These are phyloP conservation scores for Prunella fulvescens DNA, from an alignment of 2,113 vertebrate species.

Conservation along the genomic window DNA sequence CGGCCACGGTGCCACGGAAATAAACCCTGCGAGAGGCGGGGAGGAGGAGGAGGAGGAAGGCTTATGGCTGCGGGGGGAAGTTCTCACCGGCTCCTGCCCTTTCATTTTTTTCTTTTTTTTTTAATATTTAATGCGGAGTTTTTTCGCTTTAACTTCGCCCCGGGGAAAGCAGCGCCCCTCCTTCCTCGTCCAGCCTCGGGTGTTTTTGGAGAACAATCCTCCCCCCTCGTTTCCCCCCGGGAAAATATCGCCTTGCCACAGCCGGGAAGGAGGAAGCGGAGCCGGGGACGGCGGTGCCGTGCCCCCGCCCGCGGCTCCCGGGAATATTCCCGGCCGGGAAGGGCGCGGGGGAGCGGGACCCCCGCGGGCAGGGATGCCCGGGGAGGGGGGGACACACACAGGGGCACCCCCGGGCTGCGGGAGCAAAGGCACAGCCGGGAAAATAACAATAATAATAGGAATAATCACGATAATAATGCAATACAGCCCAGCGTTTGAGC, in stretches of 20 bases:
- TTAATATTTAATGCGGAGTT: not conserved
- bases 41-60: not conserved
- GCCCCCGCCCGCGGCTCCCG: not conserved
- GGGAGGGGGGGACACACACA: not conserved
- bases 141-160: not conserved
- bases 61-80: not conserved
- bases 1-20: not conserved
- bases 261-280: slow-evolving; percentile 1
- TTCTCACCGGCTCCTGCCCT: not conserved
- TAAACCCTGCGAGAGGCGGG: not conserved
- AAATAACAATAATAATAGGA: not conserved
- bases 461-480: not conserved
- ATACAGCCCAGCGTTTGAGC: not conserved
- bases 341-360: not conserved
- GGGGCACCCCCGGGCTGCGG: not conserved
- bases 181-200: not conserved
- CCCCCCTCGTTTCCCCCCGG: not conserved
- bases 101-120: not conserved
- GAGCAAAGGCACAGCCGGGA: not conserved
- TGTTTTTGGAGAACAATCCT: not conserved
- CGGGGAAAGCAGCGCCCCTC: not conserved
- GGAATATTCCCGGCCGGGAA: not conserved
- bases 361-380: not conserved
- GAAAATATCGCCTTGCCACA: not conserved
- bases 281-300: not conserved